These are phyloP conservation scores for Sphaerophoria rueppellii DNA, from an alignment of 2,888 invertebrate genomes.

Conservation along the genomic window DNA sequence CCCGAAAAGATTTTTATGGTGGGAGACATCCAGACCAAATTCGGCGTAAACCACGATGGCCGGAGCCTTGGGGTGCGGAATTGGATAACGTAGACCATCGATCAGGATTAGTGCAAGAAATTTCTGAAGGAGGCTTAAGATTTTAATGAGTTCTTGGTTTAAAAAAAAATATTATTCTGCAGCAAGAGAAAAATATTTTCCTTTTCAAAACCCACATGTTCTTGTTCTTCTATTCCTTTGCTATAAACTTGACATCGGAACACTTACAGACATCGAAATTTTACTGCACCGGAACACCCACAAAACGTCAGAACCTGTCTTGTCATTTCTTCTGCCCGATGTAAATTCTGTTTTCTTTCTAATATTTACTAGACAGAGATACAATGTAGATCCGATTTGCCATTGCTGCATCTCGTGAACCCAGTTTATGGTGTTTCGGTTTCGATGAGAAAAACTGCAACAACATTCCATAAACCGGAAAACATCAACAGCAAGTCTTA, in stretches of 20 bases:
- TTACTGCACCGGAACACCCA: slow-evolving; percentile 14
- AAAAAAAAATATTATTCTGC: not conserved
- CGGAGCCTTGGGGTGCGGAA: no score
- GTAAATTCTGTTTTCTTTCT: slow-evolving; percentile 41
- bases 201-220: slow-evolving; percentile 1
- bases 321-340: slow-evolving; percentile 55
- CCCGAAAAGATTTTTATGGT: no score
- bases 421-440: slow-evolving; percentile 36
- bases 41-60: no score
- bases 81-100: no score
- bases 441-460: no score
- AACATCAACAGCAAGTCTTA: slow-evolving; percentile 5
- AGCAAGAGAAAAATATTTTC: slow-evolving; percentile 15
- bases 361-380: not conserved
- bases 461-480: slow-evolving; percentile 1
- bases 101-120: no score
- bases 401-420: slow-evolving; percentile 29
- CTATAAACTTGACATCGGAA: slow-evolving; percentile 70
- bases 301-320: slow-evolving; percentile 33
- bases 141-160: no score
- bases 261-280: slow-evolving; percentile 29
- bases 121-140: no score
- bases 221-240: slow-evolving; percentile 11
- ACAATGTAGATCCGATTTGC: no score
- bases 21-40: no score